Percentiles rank a stretch among this genome's conserved stretches.
Evolutionary conservation across 2,797 vertebrate species (phyloP).

Genomic region (Micromesistius poutassou): DNA sequence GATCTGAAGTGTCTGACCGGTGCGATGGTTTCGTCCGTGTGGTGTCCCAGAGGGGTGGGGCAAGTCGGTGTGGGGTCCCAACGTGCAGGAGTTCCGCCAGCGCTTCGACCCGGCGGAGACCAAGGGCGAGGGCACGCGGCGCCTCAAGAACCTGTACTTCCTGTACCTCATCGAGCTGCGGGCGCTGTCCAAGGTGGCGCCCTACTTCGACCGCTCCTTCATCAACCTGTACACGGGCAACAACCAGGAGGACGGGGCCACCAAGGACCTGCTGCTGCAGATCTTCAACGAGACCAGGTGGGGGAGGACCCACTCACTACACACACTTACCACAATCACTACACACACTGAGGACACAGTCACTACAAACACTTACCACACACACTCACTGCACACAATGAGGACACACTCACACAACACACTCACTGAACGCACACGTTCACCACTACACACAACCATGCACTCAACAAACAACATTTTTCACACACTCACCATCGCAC

Average conservation of each 20-base stretch:
- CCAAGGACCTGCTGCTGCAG: constrained; percentile 85
- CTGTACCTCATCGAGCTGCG: constrained; percentile 92
- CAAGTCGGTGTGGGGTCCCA: constrained; percentile 84
- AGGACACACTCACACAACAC: neutral
- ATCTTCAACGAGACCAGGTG: constrained; percentile 88
- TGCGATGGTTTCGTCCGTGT: neutral
- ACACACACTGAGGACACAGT: neutral
- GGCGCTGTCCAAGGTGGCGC: constrained; percentile 88
- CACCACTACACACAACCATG: neutral
- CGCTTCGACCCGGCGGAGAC: constrained; percentile 87
- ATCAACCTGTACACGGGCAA: constrained; percentile 92
- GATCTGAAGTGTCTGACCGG: neutral
- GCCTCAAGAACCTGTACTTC: constrained; percentile 95
- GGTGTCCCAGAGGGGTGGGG: constrained; percentile 83
- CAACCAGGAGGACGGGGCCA: constrained; percentile 77
- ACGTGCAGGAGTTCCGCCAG: constrained; percentile 84
- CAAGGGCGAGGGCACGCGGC: constrained; percentile 89
- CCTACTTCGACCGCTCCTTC: constrained; percentile 88
- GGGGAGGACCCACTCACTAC: constrained; percentile 36
- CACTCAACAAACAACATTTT: no score
- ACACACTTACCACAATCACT: neutral
- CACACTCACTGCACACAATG: no score
- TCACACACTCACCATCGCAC: no score
- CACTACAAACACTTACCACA: neutral
- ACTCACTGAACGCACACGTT: neutral